Base-by-base conservation (phyloP, 2,113 vertebrate species). In the Romanogobio albipinnatus region DNA sequence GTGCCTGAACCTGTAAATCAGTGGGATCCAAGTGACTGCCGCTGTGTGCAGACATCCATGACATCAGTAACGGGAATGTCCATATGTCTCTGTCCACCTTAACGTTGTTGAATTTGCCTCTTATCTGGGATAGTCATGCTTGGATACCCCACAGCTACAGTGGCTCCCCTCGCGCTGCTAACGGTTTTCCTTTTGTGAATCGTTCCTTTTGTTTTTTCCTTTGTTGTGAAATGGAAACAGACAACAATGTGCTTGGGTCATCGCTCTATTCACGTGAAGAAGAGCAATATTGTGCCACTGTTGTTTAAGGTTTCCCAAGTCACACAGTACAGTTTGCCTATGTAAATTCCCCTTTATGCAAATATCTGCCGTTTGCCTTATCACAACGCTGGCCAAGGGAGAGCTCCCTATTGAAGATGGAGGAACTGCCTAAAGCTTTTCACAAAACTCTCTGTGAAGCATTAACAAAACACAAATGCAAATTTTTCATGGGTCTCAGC, bases 381-480 rank as follows among this genome's bases (percentile, higher is more conserved):
- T 82, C 81, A 73, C 81, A 82, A 71, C 53, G 49, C 81, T 58
- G 47, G 62, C 81, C 81, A 70, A 73, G 64, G 66, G 49, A 71
- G 81, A 71, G 47, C 45, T 51, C 62, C 26, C 80, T 51, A 82
- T 33, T 82, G 64, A 71, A 78, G 53, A 49, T 49, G 61, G 74
- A 80, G 59, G 59, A 80, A 49, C 45, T 51, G 61, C 79, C 79
- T 22, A 36, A 82, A 70, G 81, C 81, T 84, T 77, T 66, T 84
- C 59, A 84, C 45, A 84, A 53, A 77, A 76, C 70, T 74, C 56
- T 61, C 45, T 47, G 82, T 43, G 0, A 75, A 36, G n/a, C 68
- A 62, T 75, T 76, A 84, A 76, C 83, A 68, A 84, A 84, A 76
- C 62, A 66, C 74, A 66, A 77, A 84, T 84, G 83, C 74, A 77